Conservation (phyloP, 2,888 invertebrate genomes). For the Microctonus hyperodae region DNA sequence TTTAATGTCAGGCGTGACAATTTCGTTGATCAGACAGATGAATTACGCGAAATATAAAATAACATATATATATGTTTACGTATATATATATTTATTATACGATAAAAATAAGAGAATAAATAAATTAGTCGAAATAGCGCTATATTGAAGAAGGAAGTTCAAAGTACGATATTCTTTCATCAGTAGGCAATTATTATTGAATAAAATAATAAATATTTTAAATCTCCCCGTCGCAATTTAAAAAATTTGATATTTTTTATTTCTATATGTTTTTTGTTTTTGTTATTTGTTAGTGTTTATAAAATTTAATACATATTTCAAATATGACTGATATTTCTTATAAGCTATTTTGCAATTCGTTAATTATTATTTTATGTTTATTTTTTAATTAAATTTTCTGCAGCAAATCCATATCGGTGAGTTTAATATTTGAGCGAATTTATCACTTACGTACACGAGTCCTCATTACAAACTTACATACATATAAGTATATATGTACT, state of each 20-base stretch:
- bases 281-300: slow-evolving; percentile 10
- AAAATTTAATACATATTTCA: neutral
- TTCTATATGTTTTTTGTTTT: slow-evolving; percentile 26
- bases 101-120: slow-evolving; percentile 45
- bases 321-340: slow-evolving; percentile 26
- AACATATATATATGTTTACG: slow-evolving; percentile 46
- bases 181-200: slow-evolving; percentile 41
- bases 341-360: slow-evolving; percentile 20
- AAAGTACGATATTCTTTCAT: slow-evolving; percentile 47
- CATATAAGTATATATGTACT: too few relatives aligned
- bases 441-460: neutral
- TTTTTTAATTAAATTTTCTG: slow-evolving; percentile 15
- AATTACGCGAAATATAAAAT: slow-evolving; percentile 56
- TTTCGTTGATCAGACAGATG: slow-evolving; percentile 47
- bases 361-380: slow-evolving; percentile 25
- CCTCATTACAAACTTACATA: neutral
- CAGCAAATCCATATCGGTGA: slow-evolving; percentile 27
- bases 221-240: slow-evolving; percentile 22
- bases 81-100: slow-evolving; percentile 59
- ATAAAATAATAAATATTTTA: slow-evolving; percentile 13
- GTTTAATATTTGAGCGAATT: neutral
- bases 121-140: slow-evolving; percentile 53
- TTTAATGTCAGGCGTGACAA: slow-evolving; percentile 29
- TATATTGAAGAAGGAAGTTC: slow-evolving; percentile 47
- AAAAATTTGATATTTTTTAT: slow-evolving; percentile 15